Conservation (phyloP, 2,888 invertebrate genomes). For the Scaptomyza flava region DNA sequence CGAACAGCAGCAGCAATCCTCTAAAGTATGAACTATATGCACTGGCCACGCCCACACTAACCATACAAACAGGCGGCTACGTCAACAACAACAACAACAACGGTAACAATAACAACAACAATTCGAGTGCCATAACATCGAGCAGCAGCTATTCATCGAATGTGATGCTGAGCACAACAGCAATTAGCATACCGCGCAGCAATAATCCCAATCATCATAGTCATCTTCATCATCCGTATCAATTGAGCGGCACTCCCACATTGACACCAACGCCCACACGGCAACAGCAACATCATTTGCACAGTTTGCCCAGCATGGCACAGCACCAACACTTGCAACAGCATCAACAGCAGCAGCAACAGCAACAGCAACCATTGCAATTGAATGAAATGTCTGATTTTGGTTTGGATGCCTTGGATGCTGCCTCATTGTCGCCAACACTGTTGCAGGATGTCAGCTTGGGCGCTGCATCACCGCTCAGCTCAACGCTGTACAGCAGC, state of each 20-base stretch:
- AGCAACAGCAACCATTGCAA: conserved; percentile 62
- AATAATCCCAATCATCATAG: conserved; percentile 81
- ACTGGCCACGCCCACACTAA: conserved; percentile 70
- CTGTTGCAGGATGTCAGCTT: conserved; percentile 83
- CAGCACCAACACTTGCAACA: conserved; percentile 63
- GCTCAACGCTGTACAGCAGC: conserved; percentile 65
- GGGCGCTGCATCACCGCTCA: conserved; percentile 79
- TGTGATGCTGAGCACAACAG: conserved; percentile 82
- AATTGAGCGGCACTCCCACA: conserved; percentile 64
- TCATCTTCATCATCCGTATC: conserved; percentile 71
- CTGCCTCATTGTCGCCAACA: conserved; percentile 83
- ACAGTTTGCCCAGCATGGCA: conserved; percentile 76
- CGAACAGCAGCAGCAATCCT: conserved; percentile 83
- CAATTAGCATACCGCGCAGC: conserved; percentile 83
- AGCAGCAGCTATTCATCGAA: conserved; percentile 63
- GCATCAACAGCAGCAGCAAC: conserved; percentile 61
- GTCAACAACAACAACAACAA: conserved; percentile 32
- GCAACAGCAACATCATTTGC: conserved; percentile 61
- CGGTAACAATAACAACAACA: conserved; percentile 37
- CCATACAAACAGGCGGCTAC: conserved; percentile 60
- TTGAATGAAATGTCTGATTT: conserved; percentile 83
- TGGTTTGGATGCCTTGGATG: conserved; percentile 82
- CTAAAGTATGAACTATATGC: conserved; percentile 83
- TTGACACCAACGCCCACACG: conserved; percentile 45
- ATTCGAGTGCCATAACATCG: conserved; percentile 36